Conservation (phyloP, 2,113 vertebrate genomes). For the Prolemur simus region DNA sequence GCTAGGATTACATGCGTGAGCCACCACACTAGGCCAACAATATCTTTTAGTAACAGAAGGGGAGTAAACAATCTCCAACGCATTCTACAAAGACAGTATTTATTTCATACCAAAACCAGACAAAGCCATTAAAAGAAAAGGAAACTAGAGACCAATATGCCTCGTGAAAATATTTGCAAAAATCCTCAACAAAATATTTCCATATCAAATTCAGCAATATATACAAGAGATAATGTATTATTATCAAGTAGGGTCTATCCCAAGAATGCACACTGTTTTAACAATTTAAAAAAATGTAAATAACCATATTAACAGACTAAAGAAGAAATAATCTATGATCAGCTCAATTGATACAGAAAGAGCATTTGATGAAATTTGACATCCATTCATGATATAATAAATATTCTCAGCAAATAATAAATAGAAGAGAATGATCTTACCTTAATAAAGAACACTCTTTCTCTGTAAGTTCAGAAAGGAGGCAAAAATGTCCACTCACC, state of each 20-base stretch:
- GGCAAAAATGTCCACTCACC: not conserved
- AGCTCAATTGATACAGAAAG: not conserved
- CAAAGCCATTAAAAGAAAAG: not conserved
- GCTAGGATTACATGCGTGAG: too few species aligned
- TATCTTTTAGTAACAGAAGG: not conserved
- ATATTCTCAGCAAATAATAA: not conserved
- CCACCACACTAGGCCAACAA: too few species aligned
- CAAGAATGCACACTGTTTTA: not conserved
- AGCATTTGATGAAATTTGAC: not conserved
- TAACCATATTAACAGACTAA: not conserved
- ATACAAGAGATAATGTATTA: not conserved
- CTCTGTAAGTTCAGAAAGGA: not conserved
- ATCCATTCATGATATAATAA: not conserved
- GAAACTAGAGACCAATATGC: not conserved
- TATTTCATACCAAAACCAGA: not conserved
- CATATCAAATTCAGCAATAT: not conserved
- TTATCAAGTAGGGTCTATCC: not conserved
- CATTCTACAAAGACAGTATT: not conserved
- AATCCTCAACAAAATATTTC: not conserved
- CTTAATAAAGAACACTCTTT: not conserved
- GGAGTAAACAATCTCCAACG: not conserved
- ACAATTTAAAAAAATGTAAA: not conserved
- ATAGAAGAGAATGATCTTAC: not conserved
- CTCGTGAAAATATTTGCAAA: not conserved
- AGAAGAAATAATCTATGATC: not conserved